These are phyloP conservation scores for Cherax destructor DNA, from an alignment of 1,140 invertebrate species.

Conservation along the genomic window DNA sequence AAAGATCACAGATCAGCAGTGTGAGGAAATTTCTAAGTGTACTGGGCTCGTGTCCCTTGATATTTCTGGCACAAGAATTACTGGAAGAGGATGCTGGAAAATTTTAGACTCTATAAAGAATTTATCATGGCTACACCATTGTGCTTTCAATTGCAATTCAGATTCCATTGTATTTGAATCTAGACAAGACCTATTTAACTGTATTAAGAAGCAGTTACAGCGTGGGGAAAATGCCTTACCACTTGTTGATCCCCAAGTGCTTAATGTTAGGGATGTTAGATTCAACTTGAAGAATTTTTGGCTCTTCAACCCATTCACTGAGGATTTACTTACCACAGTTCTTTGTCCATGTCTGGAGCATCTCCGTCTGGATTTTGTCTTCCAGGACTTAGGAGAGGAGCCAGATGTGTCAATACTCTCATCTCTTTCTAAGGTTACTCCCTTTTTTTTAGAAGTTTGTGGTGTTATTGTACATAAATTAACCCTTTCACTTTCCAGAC, in stretches of 20 bases:
- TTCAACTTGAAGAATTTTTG: constrained; percentile 66
- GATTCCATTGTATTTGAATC: constrained; percentile 69
- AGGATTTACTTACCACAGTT: constrained; percentile 49
- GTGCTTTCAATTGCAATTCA: constrained; percentile 71
- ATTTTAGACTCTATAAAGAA: constrained; percentile 50
- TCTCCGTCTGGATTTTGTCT: constrained; percentile 65
- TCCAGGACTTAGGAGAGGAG: constrained; percentile 61
- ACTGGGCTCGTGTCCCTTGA: constrained; percentile 29
- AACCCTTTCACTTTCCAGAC: no score
- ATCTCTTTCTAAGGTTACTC: constrained; percentile 1
- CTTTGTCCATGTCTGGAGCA: constrained; percentile 58
- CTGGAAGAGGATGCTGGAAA: constrained; percentile 68
- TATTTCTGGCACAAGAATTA: constrained; percentile 69
- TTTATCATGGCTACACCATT: constrained; percentile 64
- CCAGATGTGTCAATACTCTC: constrained; percentile 60
- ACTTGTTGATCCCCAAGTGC: constrained; percentile 9
- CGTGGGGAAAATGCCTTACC: background rate
- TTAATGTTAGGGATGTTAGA: constrained; percentile 27
- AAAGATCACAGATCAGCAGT: constrained; percentile 58
- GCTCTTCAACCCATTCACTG: constrained; percentile 68
- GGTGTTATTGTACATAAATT: no score
- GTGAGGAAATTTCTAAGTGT: constrained; percentile 58
- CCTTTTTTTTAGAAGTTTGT: background rate
- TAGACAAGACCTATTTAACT: constrained; percentile 56
- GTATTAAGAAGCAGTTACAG: constrained; percentile 59